Base-by-base conservation (phyloP, 2,113 vertebrate genomes). In the Callorhinus ursinus region DNA sequence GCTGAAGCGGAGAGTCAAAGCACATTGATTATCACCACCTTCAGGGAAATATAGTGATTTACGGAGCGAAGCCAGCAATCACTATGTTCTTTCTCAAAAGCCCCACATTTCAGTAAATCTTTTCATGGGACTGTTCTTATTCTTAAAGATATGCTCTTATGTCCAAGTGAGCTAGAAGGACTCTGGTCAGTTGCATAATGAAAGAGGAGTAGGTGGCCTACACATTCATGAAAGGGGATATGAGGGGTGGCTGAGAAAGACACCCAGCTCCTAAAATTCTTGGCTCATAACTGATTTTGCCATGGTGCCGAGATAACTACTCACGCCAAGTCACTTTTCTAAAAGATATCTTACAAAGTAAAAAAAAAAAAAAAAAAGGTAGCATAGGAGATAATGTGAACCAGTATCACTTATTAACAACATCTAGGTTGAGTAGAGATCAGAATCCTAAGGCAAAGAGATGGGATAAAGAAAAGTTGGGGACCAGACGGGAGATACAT, bases 31-130 rank as follows among this genome's bases (percentile, higher is more conserved):
- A 95, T 91, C 86, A 53, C 53, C 55, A 77, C 74, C 97, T 97
- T 97, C 67, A 46, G 95, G 94, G 84, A 96, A 97, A 95, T 65
- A 59, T 0, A 81, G 63, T 88, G 84, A 96, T 96, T 96, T 96
- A 94, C 77, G 36, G 74, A 79, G 59, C 0, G 0, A 95, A 95
- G 65, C 49, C 83, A 80, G 89, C 88, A 84, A 93, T 97, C 84
- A 96, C 46, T 88, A 36, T 1, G 2, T 92, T 69, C 87, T 67
- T 95, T 92, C 90, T 96, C 87, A 89, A 93, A 97, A 93, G 89
- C n/a, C 49, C 42, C 22, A 55, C 0, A 4, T 95, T 91, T 92
- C 74, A 57, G 21, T 36, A 59, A 49, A 19, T 95, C n/a, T 92
- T 93, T 96, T 77, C 72, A 61, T 16, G 1, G 46, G 36, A 59